Evolutionary conservation across 2,113 vertebrate genomes (phyloP).

Genomic region (Rhea pennata): DNA sequence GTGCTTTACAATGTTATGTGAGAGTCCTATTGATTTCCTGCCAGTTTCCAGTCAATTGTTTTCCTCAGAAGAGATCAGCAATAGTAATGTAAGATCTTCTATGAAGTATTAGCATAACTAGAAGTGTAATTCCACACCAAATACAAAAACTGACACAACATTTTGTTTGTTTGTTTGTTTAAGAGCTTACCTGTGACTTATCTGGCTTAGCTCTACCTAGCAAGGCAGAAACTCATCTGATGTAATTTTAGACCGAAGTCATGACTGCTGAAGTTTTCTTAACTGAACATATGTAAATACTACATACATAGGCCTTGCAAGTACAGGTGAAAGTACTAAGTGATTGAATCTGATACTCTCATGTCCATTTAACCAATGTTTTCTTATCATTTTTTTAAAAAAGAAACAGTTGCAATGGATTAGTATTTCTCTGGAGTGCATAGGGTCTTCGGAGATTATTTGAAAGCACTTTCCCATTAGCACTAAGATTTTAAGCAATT

Average conservation of each 20-base stretch:
- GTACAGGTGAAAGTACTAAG: not conserved
- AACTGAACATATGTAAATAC: not conserved
- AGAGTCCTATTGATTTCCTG: not conserved
- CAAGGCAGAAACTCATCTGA: not conserved
- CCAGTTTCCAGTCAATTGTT: not conserved
- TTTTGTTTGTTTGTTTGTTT: not conserved
- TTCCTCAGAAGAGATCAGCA: not conserved
- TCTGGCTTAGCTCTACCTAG: not conserved
- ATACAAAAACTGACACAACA: not conserved
- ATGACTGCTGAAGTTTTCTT: not conserved
- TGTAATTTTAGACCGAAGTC: not conserved
- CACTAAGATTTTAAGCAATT: conserved; percentile 44
- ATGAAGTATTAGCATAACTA: not conserved
- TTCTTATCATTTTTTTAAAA: not conserved
- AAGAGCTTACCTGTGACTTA: not conserved
- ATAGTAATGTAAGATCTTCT: not conserved
- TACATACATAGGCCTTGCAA: not conserved
- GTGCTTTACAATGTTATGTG: not conserved
- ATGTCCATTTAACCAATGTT: not conserved
- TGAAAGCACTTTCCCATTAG: conserved; percentile 40
- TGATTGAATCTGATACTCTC: not conserved
- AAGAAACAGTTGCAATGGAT: not conserved
- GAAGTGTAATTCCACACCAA: not conserved
- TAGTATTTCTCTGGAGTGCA: conserved; percentile 39
- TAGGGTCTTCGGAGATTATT: conserved; percentile 24